Evolutionary conservation across 2,113 vertebrate species (phyloP), one percentile per base, ranked within the genome.

Genomic region (Nicator chloris): DNA sequence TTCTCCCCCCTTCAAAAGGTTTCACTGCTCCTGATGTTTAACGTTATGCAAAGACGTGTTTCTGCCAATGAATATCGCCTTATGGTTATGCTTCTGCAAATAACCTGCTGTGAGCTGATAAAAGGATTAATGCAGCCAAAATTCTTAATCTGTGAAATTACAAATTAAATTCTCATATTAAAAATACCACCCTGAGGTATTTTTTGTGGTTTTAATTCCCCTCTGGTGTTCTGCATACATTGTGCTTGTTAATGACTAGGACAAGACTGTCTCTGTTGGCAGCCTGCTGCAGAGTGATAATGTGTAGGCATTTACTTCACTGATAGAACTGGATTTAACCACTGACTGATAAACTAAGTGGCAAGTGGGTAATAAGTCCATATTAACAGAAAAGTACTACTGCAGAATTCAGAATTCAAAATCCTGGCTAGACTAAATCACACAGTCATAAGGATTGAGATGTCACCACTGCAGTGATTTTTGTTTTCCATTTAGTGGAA

Each of bases 31-130:
- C 96, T 97, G 97, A 98, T 98, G 98, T 98, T 98, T 98, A 97
- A 98, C 98, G 98, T 98, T 98, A 97, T 98, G 98, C 98, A 98
- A 97, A 96, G 98, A 98, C 93, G 96, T 98, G 98, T 98, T 98
- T 98, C 98, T 98, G 98, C 98, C 97, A 98, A 98, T 98, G 98
- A 98, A 98, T 98, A 98, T 98, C 97, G 97, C 97, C 98, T 98
- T 98, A 98, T 98, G 98, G 98, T 98, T 98, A 98, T 98, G 98
- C 98, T 98, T 98, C 98, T 97, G 98, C 98, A 98, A 98, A 98
- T 98, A 98, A 98, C 98, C 99, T 99, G 99, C 99, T 99, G 98
- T 98, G 98, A 97, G 98, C 98, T 99, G 99, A 99, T 99, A 99
- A 99, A 99, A 98, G 99, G 99, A 99, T 99, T 99, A 99, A 99